Evolutionary conservation across 2,113 vertebrate genomes (phyloP).

Genomic region (Bufo gargarizans): DNA sequence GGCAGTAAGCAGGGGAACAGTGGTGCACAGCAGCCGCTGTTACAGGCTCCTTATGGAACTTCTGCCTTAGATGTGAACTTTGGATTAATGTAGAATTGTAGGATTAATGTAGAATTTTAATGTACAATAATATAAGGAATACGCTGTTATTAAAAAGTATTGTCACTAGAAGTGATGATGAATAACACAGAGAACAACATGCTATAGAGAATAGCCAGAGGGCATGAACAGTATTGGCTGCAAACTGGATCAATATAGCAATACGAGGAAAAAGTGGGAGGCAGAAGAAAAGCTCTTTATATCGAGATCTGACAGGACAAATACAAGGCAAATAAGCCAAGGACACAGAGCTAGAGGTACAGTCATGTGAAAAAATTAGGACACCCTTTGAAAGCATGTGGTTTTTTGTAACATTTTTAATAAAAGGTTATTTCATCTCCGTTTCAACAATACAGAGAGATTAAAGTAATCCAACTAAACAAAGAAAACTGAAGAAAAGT

Average conservation of each 20-base stretch:
- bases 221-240: neutral
- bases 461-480: too few species aligned
- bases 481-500: too few species aligned
- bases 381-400: too few species aligned
- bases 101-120: neutral
- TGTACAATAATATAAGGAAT: neutral
- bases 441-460: too few species aligned
- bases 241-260: constrained; percentile 16
- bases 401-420: too few species aligned
- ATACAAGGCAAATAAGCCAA: neutral
- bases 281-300: neutral
- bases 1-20: too few species aligned
- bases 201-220: neutral
- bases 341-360: neutral
- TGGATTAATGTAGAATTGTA: too few species aligned
- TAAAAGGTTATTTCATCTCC: too few species aligned
- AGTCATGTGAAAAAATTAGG: too few species aligned
- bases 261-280: neutral
- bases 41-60: too few species aligned
- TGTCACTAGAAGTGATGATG: neutral
- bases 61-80: too few species aligned
- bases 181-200: neutral
- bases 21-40: too few species aligned
- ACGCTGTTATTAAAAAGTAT: neutral
- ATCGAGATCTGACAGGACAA: neutral